These are phyloP conservation scores for Coryphaenoides rupestris DNA, from an alignment of 2,113 vertebrate genomes.

Conservation along the genomic window DNA sequence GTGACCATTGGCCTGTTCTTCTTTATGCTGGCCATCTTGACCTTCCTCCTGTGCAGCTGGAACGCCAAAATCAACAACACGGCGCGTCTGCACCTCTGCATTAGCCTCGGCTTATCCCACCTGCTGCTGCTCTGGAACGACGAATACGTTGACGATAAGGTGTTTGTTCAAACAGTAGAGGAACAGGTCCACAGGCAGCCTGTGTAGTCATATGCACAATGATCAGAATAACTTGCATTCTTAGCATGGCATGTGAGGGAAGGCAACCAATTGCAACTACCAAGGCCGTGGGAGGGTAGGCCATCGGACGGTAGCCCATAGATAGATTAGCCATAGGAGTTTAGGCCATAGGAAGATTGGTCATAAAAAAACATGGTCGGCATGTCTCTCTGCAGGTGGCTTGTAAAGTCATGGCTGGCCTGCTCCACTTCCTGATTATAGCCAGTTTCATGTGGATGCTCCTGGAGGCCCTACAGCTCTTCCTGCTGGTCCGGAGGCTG, in stretches of 20 bases:
- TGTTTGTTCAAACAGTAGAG: conserved; percentile 2
- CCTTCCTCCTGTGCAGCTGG: conserved; percentile 77
- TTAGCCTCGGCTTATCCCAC: conserved; percentile 68
- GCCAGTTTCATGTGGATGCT: conserved; percentile 80
- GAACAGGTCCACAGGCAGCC: too few relatives aligned
- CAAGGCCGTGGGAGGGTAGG: background rate
- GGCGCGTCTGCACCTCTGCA: conserved; percentile 77
- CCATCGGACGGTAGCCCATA: too few relatives aligned
- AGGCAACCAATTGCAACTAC: too few relatives aligned
- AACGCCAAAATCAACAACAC: conserved; percentile 80
- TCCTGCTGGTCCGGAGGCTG: conserved; percentile 70
- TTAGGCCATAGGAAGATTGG: too few relatives aligned
- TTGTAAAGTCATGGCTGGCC: conserved; percentile 54
- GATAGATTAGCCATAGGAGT: too few relatives aligned
- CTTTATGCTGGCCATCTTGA: conserved; percentile 73
- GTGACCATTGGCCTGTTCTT: conserved; percentile 72
- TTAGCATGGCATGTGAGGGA: too few relatives aligned
- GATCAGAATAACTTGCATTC: too few relatives aligned
- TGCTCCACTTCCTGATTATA: conserved; percentile 69
- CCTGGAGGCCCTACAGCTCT: conserved; percentile 78
- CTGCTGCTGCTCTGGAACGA: conserved; percentile 69
- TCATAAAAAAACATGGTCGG: too few relatives aligned
- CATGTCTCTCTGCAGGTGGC: conserved; percentile 46
- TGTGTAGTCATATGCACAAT: too few relatives aligned
- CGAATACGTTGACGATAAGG: conserved; percentile 38